These are phyloP conservation scores for Aplidium turbinatum DNA, from an alignment of 23 tunicate species.

Conservation along the genomic window DNA sequence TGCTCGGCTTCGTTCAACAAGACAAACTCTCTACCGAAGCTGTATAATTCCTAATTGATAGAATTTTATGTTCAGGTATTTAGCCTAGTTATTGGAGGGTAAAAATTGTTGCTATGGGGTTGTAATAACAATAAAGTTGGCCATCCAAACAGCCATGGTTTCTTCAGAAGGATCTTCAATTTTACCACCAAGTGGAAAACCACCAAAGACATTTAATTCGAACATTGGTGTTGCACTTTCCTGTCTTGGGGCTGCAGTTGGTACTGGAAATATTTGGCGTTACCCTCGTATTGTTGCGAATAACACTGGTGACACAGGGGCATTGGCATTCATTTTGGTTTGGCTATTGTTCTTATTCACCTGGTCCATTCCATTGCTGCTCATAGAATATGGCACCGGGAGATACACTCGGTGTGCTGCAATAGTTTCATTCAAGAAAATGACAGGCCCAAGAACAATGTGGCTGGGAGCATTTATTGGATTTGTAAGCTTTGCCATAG, in stretches of 20 bases:
- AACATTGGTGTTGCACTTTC: constrained; percentile 70
- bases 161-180: not conserved
- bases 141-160: not conserved
- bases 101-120: no score
- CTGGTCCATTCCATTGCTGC: constrained; percentile 82
- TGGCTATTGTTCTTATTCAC: constrained; percentile 76
- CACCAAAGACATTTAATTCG: constrained; percentile 77
- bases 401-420: constrained; percentile 59
- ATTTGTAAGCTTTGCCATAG: constrained; percentile 76
- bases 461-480: constrained; percentile 92
- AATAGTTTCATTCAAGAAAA: constrained; percentile 65
- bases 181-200: constrained; percentile 19
- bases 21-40: no score
- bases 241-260: constrained; percentile 89
- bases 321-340: constrained; percentile 57
- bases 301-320: constrained; percentile 76
- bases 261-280: constrained; percentile 93
- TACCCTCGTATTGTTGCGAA: constrained; percentile 87
- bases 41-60: no score
- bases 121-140: no score
- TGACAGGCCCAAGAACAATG: constrained; percentile 65
- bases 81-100: no score
- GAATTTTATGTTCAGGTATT: no score
- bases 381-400: constrained; percentile 80
- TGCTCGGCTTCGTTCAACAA: no score